Percentiles rank a stretch among this genome's conserved stretches.
Evolutionary conservation across 2,888 invertebrate genomes (phyloP).

Genomic region (Allacma fusca): DNA sequence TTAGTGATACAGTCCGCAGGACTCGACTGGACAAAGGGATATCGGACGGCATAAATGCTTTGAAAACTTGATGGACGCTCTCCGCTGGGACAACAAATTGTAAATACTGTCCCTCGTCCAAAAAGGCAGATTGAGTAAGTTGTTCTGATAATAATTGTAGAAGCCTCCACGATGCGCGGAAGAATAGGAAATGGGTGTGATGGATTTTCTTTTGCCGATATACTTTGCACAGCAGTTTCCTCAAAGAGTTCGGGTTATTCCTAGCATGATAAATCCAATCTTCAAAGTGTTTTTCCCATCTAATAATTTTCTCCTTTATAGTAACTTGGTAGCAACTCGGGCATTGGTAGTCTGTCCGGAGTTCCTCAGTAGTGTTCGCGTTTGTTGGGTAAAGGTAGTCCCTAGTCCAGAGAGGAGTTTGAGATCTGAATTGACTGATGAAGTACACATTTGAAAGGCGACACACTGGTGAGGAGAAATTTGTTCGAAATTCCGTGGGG

Average conservation of each 20-base stretch:
- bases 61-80: not conserved
- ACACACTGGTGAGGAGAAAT: not conserved
- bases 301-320: not conserved
- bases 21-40: not conserved
- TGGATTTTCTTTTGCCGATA: slow-evolving; percentile 1
- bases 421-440: no score
- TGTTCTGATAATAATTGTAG: no score
- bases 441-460: not conserved
- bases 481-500: not conserved
- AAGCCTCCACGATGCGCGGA: no score
- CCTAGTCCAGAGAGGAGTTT: not conserved
- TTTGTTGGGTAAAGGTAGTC: not conserved
- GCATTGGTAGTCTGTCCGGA: not conserved
- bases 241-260: not conserved
- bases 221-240: not conserved
- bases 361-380: not conserved
- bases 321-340: not conserved
- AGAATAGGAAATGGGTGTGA: not conserved
- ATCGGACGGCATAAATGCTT: not conserved
- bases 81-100: not conserved
- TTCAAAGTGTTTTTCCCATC: not conserved
- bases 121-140: no score
- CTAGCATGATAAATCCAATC: not conserved
- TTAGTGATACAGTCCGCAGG: not conserved
- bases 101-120: not conserved